A percentile compares a stretch with the other conserved stretches of the same genome.
Evolutionary conservation across 2,797 vertebrate genomes (phyloP).

Genomic region (Heterohyrax brucei): DNA sequence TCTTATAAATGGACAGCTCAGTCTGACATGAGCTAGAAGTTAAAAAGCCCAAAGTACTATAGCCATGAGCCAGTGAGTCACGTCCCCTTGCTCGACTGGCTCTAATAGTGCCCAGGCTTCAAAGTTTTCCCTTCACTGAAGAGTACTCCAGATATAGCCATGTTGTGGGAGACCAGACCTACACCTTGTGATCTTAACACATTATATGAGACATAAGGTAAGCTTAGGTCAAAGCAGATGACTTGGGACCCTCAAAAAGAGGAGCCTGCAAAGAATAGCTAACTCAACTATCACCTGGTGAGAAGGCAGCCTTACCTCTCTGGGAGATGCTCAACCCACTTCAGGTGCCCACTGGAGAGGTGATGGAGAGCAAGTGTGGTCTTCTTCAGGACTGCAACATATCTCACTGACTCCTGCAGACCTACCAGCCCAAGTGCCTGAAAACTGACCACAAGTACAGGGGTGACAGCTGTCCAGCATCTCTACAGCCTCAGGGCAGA

Average conservation of each 20-base stretch:
- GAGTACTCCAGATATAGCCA: not conserved
- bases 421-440: slow-evolving; percentile 94
- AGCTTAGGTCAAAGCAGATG: not conserved
- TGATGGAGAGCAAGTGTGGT: slow-evolving; percentile 94
- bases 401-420: slow-evolving; percentile 93
- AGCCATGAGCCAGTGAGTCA: not conserved
- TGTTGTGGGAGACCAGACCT: not conserved
- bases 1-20: not conserved
- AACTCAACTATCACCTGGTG: rapidly evolving
- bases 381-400: slow-evolving; percentile 95
- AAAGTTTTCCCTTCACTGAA: slow-evolving; percentile 6
- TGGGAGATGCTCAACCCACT: slow-evolving; percentile 97
- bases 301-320: slow-evolving; percentile 92
- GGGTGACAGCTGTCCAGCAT: not conserved
- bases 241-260: not conserved
- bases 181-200: not conserved
- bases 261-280: not conserved
- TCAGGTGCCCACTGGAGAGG: slow-evolving; percentile 97
- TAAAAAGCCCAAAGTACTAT: not conserved
- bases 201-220: not conserved
- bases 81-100: not conserved
- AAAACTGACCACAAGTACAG: slow-evolving; percentile 91
- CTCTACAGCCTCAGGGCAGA: not conserved
- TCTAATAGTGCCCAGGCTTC: not conserved
- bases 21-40: not conserved